These are phyloP conservation scores for Hydroisotoma schaefferi DNA, from an alignment of 2,888 invertebrate genomes.

Conservation along the genomic window DNA sequence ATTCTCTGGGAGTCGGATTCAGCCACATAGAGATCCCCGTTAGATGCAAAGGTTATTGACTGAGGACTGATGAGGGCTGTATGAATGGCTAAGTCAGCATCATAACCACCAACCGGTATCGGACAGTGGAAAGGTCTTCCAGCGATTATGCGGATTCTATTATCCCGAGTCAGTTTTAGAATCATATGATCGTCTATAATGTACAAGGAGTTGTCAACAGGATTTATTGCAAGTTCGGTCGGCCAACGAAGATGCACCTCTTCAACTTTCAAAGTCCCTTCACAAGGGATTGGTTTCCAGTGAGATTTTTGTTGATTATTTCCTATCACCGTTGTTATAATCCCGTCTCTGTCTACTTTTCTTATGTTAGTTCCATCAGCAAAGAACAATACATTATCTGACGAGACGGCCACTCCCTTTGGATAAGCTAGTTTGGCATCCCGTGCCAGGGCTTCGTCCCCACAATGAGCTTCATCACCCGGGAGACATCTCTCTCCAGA, in stretches of 20 bases:
- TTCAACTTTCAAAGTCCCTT: constrained; percentile 84
- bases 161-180: constrained; percentile 83
- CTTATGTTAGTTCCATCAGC: constrained; percentile 93
- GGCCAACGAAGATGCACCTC: constrained; percentile 93
- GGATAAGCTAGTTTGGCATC: constrained; percentile 93
- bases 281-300: constrained; percentile 90
- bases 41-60: constrained; percentile 87
- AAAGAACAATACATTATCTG: constrained; percentile 87
- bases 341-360: constrained; percentile 87
- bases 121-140: constrained; percentile 91
- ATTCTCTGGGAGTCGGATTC: constrained; percentile 94
- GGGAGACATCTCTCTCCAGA: constrained; percentile 90
- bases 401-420: constrained; percentile 86
- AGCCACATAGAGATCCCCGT: constrained; percentile 88
- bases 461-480: constrained; percentile 91
- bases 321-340: constrained; percentile 86
- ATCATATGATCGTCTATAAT: constrained; percentile 97
- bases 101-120: constrained; percentile 72
- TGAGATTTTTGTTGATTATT: constrained; percentile 90
- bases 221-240: constrained; percentile 89
- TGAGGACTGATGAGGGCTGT: constrained; percentile 87
- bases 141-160: constrained; percentile 85
- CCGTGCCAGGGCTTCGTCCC: constrained; percentile 87
- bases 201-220: constrained; percentile 87
- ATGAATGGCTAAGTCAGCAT: constrained; percentile 83